Conservation (phyloP, 2,113 vertebrate species). For the Scalopus aquaticus region DNA sequence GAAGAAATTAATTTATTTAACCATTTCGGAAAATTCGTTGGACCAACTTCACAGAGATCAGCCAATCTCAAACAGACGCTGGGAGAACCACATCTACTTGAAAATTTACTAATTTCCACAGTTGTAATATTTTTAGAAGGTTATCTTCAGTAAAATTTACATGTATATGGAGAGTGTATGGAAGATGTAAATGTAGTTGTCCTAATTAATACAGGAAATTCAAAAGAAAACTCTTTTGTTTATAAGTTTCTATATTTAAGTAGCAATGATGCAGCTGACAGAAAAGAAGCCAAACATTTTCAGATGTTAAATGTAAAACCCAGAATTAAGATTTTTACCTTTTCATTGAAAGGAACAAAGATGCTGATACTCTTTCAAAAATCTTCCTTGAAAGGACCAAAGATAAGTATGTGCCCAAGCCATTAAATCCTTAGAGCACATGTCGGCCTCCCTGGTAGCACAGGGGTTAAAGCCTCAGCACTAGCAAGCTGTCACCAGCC, state of each 20-base stretch:
- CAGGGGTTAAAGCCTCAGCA: too few species aligned
- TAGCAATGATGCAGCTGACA: not conserved
- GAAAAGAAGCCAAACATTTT: not conserved
- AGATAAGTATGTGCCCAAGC: not conserved
- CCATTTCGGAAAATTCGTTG: not conserved
- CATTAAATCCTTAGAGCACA: not conserved
- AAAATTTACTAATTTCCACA: not conserved
- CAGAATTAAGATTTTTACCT: slow-evolving; percentile 39
- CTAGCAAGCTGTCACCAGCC: too few species aligned
- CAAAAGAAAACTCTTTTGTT: not conserved
- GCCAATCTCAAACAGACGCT: not conserved
- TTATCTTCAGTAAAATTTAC: slow-evolving; percentile 51
- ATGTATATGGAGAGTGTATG: not conserved
- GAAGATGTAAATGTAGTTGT: not conserved
- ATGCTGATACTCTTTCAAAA: not conserved
- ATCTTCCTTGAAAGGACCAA: not conserved
- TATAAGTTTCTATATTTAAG: not conserved
- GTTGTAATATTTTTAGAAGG: slow-evolving; percentile 34
- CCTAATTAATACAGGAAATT: slow-evolving; percentile 20
- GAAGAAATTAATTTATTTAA: not conserved
- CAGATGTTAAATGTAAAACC: not conserved
- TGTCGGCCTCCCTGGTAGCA: too few species aligned
- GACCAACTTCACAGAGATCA: not conserved
- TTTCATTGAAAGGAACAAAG: slow-evolving; percentile 3
- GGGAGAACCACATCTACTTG: slow-evolving; percentile 15